These are phyloP conservation scores for Helobdella robusta DNA, from an alignment of 2,888 invertebrate species.

Conservation along the genomic window DNA sequence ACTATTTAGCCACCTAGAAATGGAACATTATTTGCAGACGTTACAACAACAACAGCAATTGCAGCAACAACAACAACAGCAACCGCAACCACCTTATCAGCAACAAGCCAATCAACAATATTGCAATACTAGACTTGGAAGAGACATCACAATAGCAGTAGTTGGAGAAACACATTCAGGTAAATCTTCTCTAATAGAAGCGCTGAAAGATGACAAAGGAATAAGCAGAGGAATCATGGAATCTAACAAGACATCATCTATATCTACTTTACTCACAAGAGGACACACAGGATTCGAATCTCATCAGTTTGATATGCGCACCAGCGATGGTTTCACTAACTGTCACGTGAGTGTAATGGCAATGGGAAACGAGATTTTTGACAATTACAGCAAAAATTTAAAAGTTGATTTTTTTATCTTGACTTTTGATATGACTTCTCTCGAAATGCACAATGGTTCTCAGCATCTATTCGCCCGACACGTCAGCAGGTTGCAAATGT, in stretches of 20 bases:
- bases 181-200: constrained; percentile 36
- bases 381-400: constrained; percentile 32
- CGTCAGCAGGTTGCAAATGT: constrained; percentile 37
- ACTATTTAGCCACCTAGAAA: constrained; percentile 35
- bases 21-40: constrained; percentile 33
- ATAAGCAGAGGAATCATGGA: constrained; percentile 30
- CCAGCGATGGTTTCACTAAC: constrained; percentile 27
- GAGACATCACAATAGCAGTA: constrained; percentile 35
- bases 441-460: constrained; percentile 37
- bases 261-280: constrained; percentile 17
- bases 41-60: constrained; percentile 12
- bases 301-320: constrained; percentile 36
- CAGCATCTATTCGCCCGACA: constrained; percentile 37
- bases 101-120: not conserved
- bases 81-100: too few relatives aligned
- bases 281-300: constrained; percentile 32
- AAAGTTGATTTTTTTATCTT: constrained; percentile 36
- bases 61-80: not conserved
- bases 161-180: constrained; percentile 37
- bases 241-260: constrained; percentile 5
- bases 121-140: not conserved
- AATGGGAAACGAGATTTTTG: constrained; percentile 35
- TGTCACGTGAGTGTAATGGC: constrained; percentile 36
- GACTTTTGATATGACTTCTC: constrained; percentile 35
- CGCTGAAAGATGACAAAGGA: constrained; percentile 35